Evolutionary conservation across 2,797 vertebrate species (phyloP).

Genomic region (Micrastur ruficollis): DNA sequence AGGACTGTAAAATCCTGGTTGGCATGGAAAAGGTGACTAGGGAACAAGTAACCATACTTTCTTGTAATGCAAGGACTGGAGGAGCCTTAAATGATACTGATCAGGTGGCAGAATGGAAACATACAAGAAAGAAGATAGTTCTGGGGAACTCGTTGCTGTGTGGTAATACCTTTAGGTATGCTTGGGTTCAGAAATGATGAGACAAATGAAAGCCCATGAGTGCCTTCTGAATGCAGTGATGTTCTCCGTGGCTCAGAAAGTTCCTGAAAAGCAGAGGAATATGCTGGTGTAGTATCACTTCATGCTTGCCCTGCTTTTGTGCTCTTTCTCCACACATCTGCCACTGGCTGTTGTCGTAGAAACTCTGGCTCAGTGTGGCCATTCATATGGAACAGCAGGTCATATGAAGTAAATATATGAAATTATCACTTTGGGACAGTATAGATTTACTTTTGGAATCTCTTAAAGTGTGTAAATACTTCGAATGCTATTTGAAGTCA

Average conservation of each 20-base stretch:
- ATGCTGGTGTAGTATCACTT: not conserved
- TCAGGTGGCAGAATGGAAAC: not conserved
- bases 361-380: not conserved
- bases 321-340: not conserved
- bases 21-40: not conserved
- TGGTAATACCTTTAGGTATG: not conserved
- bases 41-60: not conserved
- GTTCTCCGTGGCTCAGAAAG: not conserved
- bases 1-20: not conserved
- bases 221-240: not conserved
- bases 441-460: not conserved
- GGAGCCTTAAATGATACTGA: not conserved
- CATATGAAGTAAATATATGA: not conserved
- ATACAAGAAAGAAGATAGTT: too few species aligned
- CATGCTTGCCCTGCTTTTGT: not conserved
- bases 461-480: not conserved
- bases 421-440: not conserved
- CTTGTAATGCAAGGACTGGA: not conserved
- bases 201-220: not conserved
- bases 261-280: not conserved
- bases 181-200: not conserved
- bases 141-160: not conserved
- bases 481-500: not conserved
- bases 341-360: not conserved
- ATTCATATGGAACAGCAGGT: not conserved